Percentiles rank a stretch among this genome's conserved stretches.
Evolutionary conservation across 2,113 vertebrate genomes (phyloP).

Genomic region (Erythrocercus mccallii): DNA sequence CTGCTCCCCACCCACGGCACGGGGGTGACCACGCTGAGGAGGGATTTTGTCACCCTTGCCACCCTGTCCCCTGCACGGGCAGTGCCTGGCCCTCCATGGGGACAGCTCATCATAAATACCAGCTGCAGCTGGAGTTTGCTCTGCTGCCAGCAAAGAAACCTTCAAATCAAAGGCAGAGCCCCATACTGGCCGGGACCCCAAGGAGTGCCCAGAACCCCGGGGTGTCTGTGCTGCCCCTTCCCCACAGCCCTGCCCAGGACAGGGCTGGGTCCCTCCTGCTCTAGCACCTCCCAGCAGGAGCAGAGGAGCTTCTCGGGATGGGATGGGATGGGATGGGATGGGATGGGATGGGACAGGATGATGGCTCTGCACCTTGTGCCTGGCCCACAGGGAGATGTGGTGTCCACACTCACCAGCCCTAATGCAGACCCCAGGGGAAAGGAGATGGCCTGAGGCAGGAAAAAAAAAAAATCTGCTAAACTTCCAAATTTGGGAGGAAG

Average conservation of each 20-base stretch:
- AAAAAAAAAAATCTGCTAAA: neutral
- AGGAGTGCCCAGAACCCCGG: neutral
- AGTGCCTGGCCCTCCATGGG: neutral
- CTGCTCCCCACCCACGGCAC: rapidly evolving
- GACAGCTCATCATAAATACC: neutral
- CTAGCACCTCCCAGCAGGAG: neutral
- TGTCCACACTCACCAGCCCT: neutral
- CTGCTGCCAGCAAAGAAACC: neutral
- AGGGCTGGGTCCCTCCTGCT: neutral
- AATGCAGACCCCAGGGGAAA: neutral
- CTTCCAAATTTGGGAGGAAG: neutral
- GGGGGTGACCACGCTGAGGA: neutral
- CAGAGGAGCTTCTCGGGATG: neutral
- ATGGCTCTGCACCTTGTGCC: neutral
- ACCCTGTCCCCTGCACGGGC: neutral
- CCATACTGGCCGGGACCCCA: neutral
- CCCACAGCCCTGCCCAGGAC: neutral
- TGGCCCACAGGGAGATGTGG: neutral
- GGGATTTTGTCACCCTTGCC: too few species aligned
- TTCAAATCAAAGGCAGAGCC: neutral
- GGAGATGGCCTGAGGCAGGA: neutral
- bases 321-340: neutral
- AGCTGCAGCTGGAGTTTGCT: neutral
- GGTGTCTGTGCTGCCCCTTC: neutral
- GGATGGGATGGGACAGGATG: neutral